Base-by-base conservation (phyloP, 2,797 vertebrate genomes). In the Eupleurogrammus muticus region DNA sequence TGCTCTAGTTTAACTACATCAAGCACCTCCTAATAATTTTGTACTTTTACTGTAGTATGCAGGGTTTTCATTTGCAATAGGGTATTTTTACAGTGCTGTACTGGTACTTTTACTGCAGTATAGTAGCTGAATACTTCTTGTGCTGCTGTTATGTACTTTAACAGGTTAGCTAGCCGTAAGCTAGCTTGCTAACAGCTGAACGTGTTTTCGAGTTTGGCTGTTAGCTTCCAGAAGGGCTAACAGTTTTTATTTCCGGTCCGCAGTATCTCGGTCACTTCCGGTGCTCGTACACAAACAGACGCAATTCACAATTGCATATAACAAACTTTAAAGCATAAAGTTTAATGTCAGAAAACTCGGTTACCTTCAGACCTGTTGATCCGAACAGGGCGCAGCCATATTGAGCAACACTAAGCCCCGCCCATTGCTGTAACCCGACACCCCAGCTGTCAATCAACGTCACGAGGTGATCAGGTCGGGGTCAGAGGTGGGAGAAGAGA, bases 351-450 rank as follows among this genome's bases (percentile, higher is more conserved):
- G 20, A 59, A 19, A 60, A 14, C n/a, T 51, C 35, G 0, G 60
- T 84, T 90, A 90, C 85, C 90, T 82, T 85, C 75, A 81, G 66
- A 88, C 80, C 73, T 81, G 84, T 83, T 81, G 85, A 69, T 73
- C 57, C 60, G 38, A 53, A 40, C 80, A 61, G 83, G 66, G 72
- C 67, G 82, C 85, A 47, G 84, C 84, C 88, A 90, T 89, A 40
- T 84, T 85, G 69, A 62, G 49, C 61, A 44, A 61, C 74, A 21
- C 2, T 0, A 67, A n/a, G 62, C 53, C 65, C 70, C 82, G 77
- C 86, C 88, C 77, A 67, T 66, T 1, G 38, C 47, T 0, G 73
- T 23, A 16, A 77, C 38, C 19, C 0, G 40, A 70, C 57, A 67
- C 24, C 48, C 17, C 44, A 7, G 28, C 74, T 73, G 74, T 76